Evolutionary conservation across 2,113 vertebrate genomes (phyloP), one percentile per base, ranked within the genome.

Genomic region (Notechis scutatus): DNA sequence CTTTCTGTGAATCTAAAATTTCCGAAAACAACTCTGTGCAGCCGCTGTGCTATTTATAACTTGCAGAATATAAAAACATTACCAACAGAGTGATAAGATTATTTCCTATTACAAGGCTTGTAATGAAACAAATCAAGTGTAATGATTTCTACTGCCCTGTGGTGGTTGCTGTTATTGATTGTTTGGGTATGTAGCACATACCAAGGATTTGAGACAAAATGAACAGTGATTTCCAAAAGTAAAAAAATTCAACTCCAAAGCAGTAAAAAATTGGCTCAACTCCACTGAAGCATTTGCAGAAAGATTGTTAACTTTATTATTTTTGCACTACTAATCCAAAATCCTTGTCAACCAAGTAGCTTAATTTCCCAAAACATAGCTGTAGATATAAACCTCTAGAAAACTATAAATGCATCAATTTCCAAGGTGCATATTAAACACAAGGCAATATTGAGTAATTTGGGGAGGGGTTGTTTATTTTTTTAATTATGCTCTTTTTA

Each of bases 301-400:
- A 96, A 95, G 74, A 95, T 94, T 93, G 95, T 95, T 96, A 94
- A 96, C 94, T 92, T 88, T 94, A 93, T 88, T 94, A 93, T 94
- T 90, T 94, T 94, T 95, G 57, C 94, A 90, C 90, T 89, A 94
- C 20, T 55, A 69, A 52, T 42, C 90, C 88, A 93, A 55, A 20
- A 94, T 94, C 85, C 93, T 74, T 95, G 85, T 91, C 91, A 93
- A 93, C 91, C 56, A 93, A 55, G 92, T 57, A 85, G 95, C 94
- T 90, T 92, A 69, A 92, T 92, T 90, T 95, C 94, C 87, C 61
- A 55, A 59, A 88, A 57, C 8, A 52, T 87, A 91, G 91, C 92
- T 93, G 90, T 54, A 61, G 52, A 92, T 54, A 14, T 94, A 89
- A 92, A 96, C 42, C 94, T 81, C 18, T 81, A 81, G 18, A 81